Percentiles rank a stretch among this genome's conserved stretches.
Evolutionary conservation across 2,888 invertebrate species (phyloP).

Genomic region (Pheosia gnoma): DNA sequence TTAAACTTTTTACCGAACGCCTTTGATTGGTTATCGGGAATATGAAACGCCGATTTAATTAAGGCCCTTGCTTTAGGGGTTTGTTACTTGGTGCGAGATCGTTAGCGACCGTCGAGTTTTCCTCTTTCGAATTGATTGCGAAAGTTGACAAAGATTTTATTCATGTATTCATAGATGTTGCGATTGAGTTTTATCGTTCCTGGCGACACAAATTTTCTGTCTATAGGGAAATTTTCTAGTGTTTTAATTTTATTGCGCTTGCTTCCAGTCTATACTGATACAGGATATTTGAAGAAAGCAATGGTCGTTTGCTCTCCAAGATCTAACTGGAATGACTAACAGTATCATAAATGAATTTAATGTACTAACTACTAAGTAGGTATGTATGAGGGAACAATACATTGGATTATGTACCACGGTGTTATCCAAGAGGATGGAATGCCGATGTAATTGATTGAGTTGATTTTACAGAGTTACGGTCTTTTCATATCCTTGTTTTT

Average conservation of each 20-base stretch:
- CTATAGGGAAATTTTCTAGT: neutral
- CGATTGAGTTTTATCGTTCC: slow-evolving; percentile 17
- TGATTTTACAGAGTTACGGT: too few species aligned
- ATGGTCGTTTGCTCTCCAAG: too few species aligned
- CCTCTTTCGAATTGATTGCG: slow-evolving; percentile 40
- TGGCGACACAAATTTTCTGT: neutral
- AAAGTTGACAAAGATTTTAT: slow-evolving; percentile 46
- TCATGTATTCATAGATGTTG: slow-evolving; percentile 45
- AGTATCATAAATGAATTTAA: too few species aligned
- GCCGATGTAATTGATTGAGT: slow-evolving; percentile 52
- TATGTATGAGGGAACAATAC: too few species aligned
- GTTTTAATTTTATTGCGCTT: neutral
- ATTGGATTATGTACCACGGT: neutral
- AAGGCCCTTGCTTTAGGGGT: slow-evolving; percentile 39
- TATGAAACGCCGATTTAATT: slow-evolving; percentile 62
- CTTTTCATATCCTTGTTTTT: too few species aligned
- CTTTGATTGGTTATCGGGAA: slow-evolving; percentile 51
- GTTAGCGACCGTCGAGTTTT: slow-evolving; percentile 29
- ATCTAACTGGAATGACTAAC: too few species aligned
- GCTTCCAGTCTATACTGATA: too few species aligned
- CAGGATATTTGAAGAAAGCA: too few species aligned
- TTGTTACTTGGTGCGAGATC: slow-evolving; percentile 40
- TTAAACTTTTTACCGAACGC: slow-evolving; percentile 49
- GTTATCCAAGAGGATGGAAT: slow-evolving; percentile 25
- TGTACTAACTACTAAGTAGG: too few species aligned